Base-by-base conservation (phyloP, 2,797 vertebrate species). In the Triplophysa yarkandensis region DNA sequence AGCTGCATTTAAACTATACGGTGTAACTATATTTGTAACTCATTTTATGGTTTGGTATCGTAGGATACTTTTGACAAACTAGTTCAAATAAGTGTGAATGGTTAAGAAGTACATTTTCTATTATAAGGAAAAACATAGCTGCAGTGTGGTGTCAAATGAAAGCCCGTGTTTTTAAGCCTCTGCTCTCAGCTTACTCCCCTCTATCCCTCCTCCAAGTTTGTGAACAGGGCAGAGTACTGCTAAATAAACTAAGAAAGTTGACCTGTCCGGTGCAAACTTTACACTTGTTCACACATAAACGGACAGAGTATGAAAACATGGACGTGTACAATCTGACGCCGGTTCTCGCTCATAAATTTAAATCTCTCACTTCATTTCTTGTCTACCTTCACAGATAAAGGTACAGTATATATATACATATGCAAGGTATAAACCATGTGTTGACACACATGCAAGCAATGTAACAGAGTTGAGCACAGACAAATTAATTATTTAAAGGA, bases 401-500 rank as follows among this genome's bases (percentile, higher is more conserved):
- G 17, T 23, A 28, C n/a, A 30, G 8, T 57, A 70, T 30, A 63
- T 6, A 52, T 30, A 73, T 68, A 74, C n/a, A n/a, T 17, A 60
- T 13, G 65, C 25, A 43, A 32, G 60, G 39, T 19, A 10, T 21
- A 61, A 83, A 67, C 64, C 43, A 3, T 34, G 30, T 25, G 27
- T 36, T 67, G 54, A 71, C 58, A 66, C 52, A 68, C 48, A 61
- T 64, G 58, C 50, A 41, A 27, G 74, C 78, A 79, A 58, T 61
- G 73, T 76, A 83, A 87, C 81, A 85, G 86, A 85, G 80, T 89
- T 86, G 73, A 81, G 81, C 77, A 83, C 80, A 85, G 84, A 88
- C 81, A 83, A 81, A 83, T 90, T 78, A 91, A 90, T 91, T 88
- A 91, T 92, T 92, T 90, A 91, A 89, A 89, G 86, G 86, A 89